Base-by-base conservation (phyloP, 2,113 vertebrate genomes). In the Platysteira castanea region DNA sequence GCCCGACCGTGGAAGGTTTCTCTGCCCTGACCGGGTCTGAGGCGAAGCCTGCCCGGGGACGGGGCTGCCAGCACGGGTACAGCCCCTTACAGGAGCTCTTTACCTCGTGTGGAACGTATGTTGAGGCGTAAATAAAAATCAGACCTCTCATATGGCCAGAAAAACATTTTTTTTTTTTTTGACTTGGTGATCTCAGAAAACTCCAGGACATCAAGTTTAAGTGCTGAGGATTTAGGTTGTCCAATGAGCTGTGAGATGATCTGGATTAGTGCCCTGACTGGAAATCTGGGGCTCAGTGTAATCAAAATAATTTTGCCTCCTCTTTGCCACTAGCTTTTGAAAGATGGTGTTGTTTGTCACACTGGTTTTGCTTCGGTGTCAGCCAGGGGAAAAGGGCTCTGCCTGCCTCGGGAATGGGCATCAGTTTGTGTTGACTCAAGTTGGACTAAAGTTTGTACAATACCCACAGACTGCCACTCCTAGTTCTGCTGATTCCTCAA, bases 221-320 rank as follows among this genome's bases (percentile, higher is more conserved):
- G 77, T 64, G 87, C 77, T 84, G 84, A 95, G 89, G 93, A 94
- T 95, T 95, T 91, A 87, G n/a, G 46, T 47, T 92, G 73, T 61
- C 44, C 61, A 75, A 84, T 68, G 60, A 93, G 80, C 86, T 87
- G 47, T 63, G 76, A 92, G 86, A 86, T 94, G 84, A 95, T 91
- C 84, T 94, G 87, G 93, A 91, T 95, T 96, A 86, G 26, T 71
- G 69, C 60, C 60, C 26, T 65, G 74, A 67, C 35, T 50, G 23
- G 71, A 89, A 94, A 87, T 78, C 56, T 68, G 22, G 44, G 87
- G 50, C 77, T 93, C 80, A 73, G 12, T 52, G 31, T 42, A 54
- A 89, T 57, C 24, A 88, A 69, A 94, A 80, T 37, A 49, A 81
- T 77, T 96, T 90, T 92, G 27, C 76, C 15, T 84, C 10, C 35